Evolutionary conservation across 2,113 vertebrate species (phyloP).

Genomic region (Gymnarchus niloticus): DNA sequence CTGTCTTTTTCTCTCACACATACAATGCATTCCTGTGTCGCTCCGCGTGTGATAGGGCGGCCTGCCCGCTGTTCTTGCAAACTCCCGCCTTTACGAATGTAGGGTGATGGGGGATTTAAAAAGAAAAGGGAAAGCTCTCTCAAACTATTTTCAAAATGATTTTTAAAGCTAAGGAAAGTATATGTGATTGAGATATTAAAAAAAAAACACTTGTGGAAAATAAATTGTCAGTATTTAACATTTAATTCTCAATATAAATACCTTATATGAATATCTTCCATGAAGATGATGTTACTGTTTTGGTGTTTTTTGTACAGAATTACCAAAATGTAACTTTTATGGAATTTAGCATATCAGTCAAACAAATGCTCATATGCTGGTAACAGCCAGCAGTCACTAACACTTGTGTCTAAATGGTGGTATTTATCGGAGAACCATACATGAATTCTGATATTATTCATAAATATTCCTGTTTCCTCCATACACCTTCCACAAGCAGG

Average conservation of each 20-base stretch:
- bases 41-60: constrained; percentile 68
- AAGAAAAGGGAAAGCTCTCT: constrained; percentile 51
- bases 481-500: background rate
- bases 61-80: constrained; percentile 75
- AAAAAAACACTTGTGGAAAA: too few species aligned
- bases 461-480: background rate
- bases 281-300: background rate
- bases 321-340: background rate
- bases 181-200: background rate
- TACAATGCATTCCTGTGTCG: constrained; percentile 76
- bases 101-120: constrained; percentile 44
- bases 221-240: background rate
- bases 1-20: constrained; percentile 63
- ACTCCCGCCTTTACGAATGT: constrained; percentile 68
- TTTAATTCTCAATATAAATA: background rate
- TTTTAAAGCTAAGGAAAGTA: constrained; percentile 14
- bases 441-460: background rate
- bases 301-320: background rate
- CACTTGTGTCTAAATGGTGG: background rate
- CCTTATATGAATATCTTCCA: background rate
- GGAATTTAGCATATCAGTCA: background rate
- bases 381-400: background rate
- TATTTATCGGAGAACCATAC: background rate
- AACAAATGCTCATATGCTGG: background rate
- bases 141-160: constrained; percentile 17